A percentile compares a stretch with the other conserved stretches of the same genome.
phyloP scores from a whole-genome alignment of 2,888 invertebrate genomes.

The Eupeodes latifasciatus region DNA sequence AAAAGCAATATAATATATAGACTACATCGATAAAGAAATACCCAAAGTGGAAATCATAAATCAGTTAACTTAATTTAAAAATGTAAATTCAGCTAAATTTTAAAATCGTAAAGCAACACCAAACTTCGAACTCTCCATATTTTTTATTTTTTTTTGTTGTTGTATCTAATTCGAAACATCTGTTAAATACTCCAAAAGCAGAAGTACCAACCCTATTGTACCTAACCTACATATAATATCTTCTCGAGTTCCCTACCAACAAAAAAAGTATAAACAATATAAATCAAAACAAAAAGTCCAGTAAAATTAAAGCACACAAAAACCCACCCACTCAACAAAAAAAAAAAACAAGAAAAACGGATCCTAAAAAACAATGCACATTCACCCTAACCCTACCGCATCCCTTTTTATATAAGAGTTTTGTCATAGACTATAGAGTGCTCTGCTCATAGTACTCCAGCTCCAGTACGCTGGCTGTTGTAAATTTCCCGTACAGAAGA shows the following conservation, averaged over 20 bases:
- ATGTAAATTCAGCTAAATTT: not conserved
- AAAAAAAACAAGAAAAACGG: not conserved
- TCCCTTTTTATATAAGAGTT: no score
- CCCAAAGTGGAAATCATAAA: no score
- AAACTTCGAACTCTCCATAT: not conserved
- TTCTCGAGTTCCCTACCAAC: not conserved
- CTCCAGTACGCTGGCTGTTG: not conserved
- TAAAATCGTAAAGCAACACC: not conserved
- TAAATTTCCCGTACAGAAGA: slow-evolving; percentile 29
- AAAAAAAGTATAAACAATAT: slow-evolving; percentile 3
- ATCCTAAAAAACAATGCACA: slow-evolving; percentile 40
- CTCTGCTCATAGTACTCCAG: not conserved
- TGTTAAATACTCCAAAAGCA: slow-evolving; percentile 20
- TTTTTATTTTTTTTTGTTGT: not conserved
- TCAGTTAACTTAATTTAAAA: not conserved
- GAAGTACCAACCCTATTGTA: not conserved
- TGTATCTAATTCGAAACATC: not conserved
- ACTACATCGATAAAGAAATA: no score
- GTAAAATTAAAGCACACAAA: slow-evolving; percentile 22
- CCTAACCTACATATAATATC: not conserved
- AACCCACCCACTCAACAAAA: not conserved
- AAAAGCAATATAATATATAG: no score
- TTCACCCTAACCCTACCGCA: not conserved
- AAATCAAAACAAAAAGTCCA: slow-evolving; percentile 36
- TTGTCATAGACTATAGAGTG: no score